Evolutionary conservation across 2,888 invertebrate species (phyloP).

Genomic region (Diarsia dahlii): DNA sequence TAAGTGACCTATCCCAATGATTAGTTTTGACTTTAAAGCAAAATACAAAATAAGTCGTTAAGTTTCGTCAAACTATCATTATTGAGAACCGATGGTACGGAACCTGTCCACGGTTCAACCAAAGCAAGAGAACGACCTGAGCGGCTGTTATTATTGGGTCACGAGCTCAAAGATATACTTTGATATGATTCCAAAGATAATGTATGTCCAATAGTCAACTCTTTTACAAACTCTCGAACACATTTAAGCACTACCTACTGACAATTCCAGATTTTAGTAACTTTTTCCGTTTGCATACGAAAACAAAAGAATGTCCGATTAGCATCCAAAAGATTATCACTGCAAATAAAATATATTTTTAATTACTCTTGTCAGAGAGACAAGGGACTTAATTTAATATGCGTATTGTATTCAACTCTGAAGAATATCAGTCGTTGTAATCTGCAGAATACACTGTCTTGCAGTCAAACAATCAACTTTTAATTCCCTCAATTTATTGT

Average conservation of each 20-base stretch:
- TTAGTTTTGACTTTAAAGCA: neutral
- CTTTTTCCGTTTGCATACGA: neutral
- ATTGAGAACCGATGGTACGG: no score
- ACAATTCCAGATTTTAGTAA: neutral
- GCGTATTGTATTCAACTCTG: conserved; percentile 15
- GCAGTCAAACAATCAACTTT: conserved; percentile 6
- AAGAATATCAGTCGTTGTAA: conserved; percentile 10
- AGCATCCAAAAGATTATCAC: conserved; percentile 21
- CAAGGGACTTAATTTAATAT: neutral
- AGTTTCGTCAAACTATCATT: neutral
- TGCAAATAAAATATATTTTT: conserved; percentile 30
- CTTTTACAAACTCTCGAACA: neutral
- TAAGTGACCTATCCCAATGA: neutral
- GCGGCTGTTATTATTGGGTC: no score
- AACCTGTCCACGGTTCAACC: no score
- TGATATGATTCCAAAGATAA: neutral
- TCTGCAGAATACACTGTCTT: conserved; percentile 8
- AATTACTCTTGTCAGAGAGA: conserved; percentile 20
- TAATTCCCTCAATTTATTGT: conserved; percentile 20
- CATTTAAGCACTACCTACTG: no score
- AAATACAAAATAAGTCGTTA: neutral
- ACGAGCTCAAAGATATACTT: neutral
- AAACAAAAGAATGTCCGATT: conserved; percentile 10
- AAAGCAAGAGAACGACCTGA: no score
- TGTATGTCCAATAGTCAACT: neutral